phyloP scores from a whole-genome alignment of 2,888 invertebrate genomes.

The Yponomeuta cagnagella region DNA sequence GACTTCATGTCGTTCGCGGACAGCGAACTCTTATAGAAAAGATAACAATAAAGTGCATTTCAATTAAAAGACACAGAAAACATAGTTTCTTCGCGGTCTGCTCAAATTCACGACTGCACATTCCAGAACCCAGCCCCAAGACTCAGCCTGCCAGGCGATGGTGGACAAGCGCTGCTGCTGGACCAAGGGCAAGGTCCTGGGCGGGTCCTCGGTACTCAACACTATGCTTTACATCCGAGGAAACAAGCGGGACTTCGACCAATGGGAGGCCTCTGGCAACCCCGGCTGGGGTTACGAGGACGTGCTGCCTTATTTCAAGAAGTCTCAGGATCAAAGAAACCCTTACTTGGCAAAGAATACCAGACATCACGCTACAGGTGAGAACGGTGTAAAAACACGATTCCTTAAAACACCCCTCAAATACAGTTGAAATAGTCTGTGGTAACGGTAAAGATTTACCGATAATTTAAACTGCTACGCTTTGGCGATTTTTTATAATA shows the following conservation, averaged over 20 bases:
- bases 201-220: slow-evolving; percentile 91
- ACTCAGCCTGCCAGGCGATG: slow-evolving; percentile 91
- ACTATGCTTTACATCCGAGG: slow-evolving; percentile 95
- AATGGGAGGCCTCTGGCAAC: slow-evolving; percentile 91
- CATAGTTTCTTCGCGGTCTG: too few species aligned
- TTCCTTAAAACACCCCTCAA: too few species aligned
- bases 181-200: slow-evolving; percentile 93
- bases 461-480: too few species aligned
- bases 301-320: slow-evolving; percentile 88
- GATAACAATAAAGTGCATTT: too few species aligned
- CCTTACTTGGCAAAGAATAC: slow-evolving; percentile 87
- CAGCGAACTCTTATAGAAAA: too few species aligned
- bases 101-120: background rate
- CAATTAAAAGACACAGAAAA: too few species aligned
- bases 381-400: slow-evolving; percentile 15
- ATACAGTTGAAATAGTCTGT: too few species aligned
- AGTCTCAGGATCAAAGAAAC: slow-evolving; percentile 91
- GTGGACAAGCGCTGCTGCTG: slow-evolving; percentile 88
- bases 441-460: too few species aligned
- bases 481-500: too few species aligned
- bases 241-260: slow-evolving; percentile 89
- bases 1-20: too few species aligned
- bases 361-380: slow-evolving; percentile 83
- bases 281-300: slow-evolving; percentile 92
- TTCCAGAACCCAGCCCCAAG: slow-evolving; percentile 87